These are phyloP conservation scores for Ceramica pisi DNA, from an alignment of 2,888 invertebrate species.

Conservation along the genomic window DNA sequence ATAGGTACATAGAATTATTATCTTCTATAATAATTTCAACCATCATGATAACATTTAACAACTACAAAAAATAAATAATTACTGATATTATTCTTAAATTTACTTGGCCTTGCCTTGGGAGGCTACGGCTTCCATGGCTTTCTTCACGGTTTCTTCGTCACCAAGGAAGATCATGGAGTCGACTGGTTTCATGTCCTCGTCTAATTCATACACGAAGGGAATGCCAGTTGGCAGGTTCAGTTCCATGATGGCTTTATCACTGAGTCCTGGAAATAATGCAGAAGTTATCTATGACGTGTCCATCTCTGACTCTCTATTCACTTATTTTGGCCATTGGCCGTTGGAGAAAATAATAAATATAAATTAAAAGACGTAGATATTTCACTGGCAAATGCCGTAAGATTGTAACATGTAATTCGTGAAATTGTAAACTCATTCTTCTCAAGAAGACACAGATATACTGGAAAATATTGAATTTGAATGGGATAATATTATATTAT, in stretches of 20 bases:
- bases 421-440: too few relatives aligned
- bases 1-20: conserved; percentile 24
- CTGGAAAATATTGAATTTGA: too few relatives aligned
- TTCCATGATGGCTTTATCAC: conserved; percentile 93
- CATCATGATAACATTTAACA: conserved; percentile 21
- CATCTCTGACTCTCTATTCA: neutral
- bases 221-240: conserved; percentile 95
- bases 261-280: conserved; percentile 88
- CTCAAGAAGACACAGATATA: too few relatives aligned
- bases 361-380: too few relatives aligned
- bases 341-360: too few relatives aligned
- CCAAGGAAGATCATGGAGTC: conserved; percentile 94
- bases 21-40: conserved; percentile 38
- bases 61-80: conserved; percentile 52
- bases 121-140: conserved; percentile 95
- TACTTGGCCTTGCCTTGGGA: conserved; percentile 94
- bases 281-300: neutral
- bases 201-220: conserved; percentile 95
- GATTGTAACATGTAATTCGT: too few relatives aligned
- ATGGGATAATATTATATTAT: too few relatives aligned
- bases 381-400: too few relatives aligned
- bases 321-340: too few relatives aligned
- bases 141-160: conserved; percentile 94
- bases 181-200: conserved; percentile 93
- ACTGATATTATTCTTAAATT: conserved; percentile 44